A percentile compares a stretch with the other conserved stretches of the same genome.
phyloP scores from a whole-genome alignment of 2,888 invertebrate species.

The Scelioninae gen. 2 region DNA sequence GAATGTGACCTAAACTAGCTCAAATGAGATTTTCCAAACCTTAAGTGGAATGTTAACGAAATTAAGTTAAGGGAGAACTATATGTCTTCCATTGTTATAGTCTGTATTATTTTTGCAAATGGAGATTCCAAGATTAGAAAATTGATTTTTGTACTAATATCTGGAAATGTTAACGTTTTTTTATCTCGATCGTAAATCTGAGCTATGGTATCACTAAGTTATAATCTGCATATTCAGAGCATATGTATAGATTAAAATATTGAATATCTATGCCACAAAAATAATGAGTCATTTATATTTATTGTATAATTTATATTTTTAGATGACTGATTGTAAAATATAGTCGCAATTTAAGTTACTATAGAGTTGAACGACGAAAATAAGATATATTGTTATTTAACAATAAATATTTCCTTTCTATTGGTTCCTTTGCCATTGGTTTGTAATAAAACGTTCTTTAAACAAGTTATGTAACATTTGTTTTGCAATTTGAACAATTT shows the following conservation, averaged over 20 bases:
- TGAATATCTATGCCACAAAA: not conserved
- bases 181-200: slow-evolving; percentile 14
- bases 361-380: too few relatives aligned
- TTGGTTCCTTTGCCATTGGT: too few relatives aligned
- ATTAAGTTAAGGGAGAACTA: slow-evolving; percentile 28
- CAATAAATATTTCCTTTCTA: too few relatives aligned
- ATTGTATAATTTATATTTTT: too few relatives aligned
- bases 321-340: too few relatives aligned
- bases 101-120: too few relatives aligned
- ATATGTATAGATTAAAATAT: not conserved
- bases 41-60: slow-evolving; percentile 33
- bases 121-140: too few relatives aligned
- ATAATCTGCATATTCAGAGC: not conserved
- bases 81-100: slow-evolving; percentile 16
- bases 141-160: slow-evolving; percentile 14
- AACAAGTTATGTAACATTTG: too few relatives aligned
- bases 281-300: not conserved
- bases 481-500: too few relatives aligned
- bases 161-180: not conserved
- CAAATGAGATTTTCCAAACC: slow-evolving; percentile 38
- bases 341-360: too few relatives aligned
- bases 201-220: slow-evolving; percentile 12
- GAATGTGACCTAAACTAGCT: slow-evolving; percentile 41
- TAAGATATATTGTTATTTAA: too few relatives aligned
- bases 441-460: too few relatives aligned